Conservation (phyloP, 2,113 vertebrate species). For the Prionailurus bengalensis region DNA sequence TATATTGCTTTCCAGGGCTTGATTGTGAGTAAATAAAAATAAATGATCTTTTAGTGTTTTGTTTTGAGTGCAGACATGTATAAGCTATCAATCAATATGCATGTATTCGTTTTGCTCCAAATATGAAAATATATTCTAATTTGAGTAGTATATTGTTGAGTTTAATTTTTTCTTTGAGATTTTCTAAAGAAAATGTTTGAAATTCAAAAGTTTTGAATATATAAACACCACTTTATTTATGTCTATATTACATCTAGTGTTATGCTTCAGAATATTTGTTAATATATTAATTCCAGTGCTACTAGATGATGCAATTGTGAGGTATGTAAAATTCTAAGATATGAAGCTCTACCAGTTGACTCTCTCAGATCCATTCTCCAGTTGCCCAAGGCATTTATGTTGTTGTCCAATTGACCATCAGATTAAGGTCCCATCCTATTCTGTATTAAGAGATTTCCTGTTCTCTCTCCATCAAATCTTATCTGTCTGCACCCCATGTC, state of each 20-base stretch:
- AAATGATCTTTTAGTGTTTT: background rate
- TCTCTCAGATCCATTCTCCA: background rate
- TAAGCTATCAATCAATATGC: background rate
- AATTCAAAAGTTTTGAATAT: background rate
- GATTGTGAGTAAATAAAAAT: constrained; percentile 44
- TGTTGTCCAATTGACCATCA: fast-evolving
- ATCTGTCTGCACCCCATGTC: background rate
- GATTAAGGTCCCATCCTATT: background rate
- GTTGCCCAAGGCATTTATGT: background rate
- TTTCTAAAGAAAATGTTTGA: background rate
- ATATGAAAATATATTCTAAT: background rate
- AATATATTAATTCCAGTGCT: background rate
- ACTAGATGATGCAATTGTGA: background rate
- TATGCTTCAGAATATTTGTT: background rate
- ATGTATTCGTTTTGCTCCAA: background rate
- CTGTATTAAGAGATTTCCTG: background rate
- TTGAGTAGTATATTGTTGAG: background rate
- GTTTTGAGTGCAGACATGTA: background rate
- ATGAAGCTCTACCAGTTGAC: fast-evolving
- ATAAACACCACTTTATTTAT: background rate
- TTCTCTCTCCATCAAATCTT: background rate
- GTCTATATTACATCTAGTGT: background rate
- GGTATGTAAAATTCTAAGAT: background rate
- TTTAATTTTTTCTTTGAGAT: background rate
- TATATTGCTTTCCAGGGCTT: background rate